phyloP scores from a whole-genome alignment of 1,140 invertebrate species.

The Plectrocnemia conspersa region DNA sequence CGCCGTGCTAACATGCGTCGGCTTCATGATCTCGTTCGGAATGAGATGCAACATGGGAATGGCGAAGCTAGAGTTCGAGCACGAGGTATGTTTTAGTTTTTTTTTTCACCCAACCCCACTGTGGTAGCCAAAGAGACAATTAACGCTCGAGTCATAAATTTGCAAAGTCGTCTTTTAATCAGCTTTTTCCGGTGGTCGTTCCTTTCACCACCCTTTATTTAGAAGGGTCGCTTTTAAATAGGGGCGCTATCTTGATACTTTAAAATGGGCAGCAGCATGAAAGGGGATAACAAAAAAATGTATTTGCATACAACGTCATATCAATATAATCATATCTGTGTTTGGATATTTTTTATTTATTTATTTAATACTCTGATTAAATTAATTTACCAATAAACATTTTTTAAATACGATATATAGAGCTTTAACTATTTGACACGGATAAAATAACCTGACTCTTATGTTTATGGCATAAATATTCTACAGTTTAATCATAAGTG shows the following conservation, averaged over 20 bases:
- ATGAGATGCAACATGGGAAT: constrained; percentile 97
- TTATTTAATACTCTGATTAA: no score
- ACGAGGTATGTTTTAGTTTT: constrained; percentile 45
- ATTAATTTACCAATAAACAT: no score
- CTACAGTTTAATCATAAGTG: no score
- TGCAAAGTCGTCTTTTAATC: constrained; percentile 32
- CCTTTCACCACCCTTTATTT: constrained; percentile 2
- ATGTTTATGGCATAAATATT: no score
- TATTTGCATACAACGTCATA: no score
- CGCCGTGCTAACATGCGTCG: constrained; percentile 77
- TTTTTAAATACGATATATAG: no score
- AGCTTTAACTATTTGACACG: no score
- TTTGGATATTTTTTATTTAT: no score
- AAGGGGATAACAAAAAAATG: no score
- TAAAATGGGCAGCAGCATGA: constrained; percentile 1
- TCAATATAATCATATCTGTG: no score
- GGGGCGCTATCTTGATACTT: constrained; percentile 5
- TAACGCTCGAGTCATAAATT: constrained; percentile 33
- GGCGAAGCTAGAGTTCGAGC: constrained; percentile 73
- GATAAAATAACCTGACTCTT: no score
- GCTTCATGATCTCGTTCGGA: constrained; percentile 90
- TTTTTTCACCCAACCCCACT: constrained; percentile 2
- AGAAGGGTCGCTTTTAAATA: neutral
- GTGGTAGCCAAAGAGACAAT: constrained; percentile 17
- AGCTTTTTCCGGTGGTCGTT: constrained; percentile 30